Conservation (phyloP, 1,140 invertebrate species). For the Aphis craccivora region DNA sequence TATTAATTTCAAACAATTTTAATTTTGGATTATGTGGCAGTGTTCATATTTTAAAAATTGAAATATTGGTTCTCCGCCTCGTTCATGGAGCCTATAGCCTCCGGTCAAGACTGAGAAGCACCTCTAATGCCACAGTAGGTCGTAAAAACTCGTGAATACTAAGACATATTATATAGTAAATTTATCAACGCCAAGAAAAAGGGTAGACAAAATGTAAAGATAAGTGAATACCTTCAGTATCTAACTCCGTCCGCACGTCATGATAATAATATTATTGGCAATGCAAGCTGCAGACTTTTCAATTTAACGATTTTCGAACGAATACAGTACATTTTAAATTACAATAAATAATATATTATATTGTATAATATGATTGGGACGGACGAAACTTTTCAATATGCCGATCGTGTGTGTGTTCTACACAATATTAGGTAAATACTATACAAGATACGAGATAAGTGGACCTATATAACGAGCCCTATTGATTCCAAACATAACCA, state of each 20-base stretch:
- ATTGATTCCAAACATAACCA: conserved; percentile 14
- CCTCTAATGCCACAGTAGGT: no score
- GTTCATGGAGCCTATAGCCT: no score
- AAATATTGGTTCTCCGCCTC: no score
- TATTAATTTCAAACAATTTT: background rate
- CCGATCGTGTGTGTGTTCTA: background rate
- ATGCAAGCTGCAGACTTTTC: background rate
- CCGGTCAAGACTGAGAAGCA: no score
- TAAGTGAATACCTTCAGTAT: no score
- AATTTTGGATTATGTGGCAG: background rate
- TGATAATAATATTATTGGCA: no score
- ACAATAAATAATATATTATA: background rate
- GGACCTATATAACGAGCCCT: background rate
- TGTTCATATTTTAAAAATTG: no score
- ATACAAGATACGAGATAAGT: background rate
- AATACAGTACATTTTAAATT: background rate
- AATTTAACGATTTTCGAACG: background rate
- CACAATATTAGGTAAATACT: background rate
- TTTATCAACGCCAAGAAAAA: no score
- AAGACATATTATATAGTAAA: no score
- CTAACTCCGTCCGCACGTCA: no score
- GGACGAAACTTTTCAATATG: background rate
- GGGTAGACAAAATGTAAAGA: no score
- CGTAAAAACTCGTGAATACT: no score
- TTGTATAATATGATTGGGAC: background rate